Base-by-base conservation (phyloP, 1,140 invertebrate species). In the Mizuhopecten yessoensis region DNA sequence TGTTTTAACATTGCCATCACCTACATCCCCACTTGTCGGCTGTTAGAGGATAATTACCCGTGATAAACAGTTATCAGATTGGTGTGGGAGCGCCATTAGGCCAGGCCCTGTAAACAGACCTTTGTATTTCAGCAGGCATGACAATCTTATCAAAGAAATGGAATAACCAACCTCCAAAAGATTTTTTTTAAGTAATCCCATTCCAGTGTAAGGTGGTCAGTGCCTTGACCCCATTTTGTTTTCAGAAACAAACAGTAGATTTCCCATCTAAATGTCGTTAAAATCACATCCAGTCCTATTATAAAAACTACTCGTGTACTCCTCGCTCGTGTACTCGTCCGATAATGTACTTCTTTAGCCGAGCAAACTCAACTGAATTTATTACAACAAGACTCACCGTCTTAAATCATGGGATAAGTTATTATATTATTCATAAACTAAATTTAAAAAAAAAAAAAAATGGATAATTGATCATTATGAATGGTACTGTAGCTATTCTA, bases 131-230 rank as follows among this genome's bases (percentile, higher is more conserved):
- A 7, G 29, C 57, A 75, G n/a, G 9, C 57, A 75, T 75, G 57
- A 75, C 57, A 75, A 75, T 75, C 57, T 75, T 75, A 75, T 75
- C 57, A 75, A n/a, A 75, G 57, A 75, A 75, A 75, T 9, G 57
- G 57, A 75, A n/a, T 75, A 75, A n/a, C 57, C 57, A 75, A 29
- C 57, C 7, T 75, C 57, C 57, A 75, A 7, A 9, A 7, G 45
- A 49, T 49, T 49, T 49, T 49, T 75, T 75, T 75, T 75, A 9
- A 17, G 11, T n/a, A 9, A 75, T 75, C 57, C 57, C 57, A 75
- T 75, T 75, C 57, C 23, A 29, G 17, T 75, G 57, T n/a, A 1
- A 2, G n/a, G n/a, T 75, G 5, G 36, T 39, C 13, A 39, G 57
- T 75, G 57, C 23, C 23, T 29, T n/a, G 57, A 29, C n/a, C 23